Percentiles rank a stretch among this genome's conserved stretches.
These are phyloP conservation scores for Circaetus gallicus DNA, from an alignment of 2,113 vertebrate species.

Conservation along the genomic window DNA sequence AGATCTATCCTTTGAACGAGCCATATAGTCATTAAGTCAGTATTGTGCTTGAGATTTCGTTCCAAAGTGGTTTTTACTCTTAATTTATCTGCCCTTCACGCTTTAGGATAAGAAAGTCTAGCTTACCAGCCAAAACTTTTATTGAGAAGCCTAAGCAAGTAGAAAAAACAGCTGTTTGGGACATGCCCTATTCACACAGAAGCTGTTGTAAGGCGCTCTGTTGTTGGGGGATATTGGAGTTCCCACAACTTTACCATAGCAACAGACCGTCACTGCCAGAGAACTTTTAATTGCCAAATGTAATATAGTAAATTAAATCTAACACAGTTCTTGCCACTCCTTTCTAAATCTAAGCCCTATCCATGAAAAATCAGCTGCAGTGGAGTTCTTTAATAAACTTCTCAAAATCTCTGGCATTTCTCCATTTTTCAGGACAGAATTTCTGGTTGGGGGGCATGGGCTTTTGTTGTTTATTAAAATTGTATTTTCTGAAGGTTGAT, in stretches of 20 bases:
- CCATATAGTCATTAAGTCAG: neutral
- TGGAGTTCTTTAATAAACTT: neutral
- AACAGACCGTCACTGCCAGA: neutral
- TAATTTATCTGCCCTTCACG: neutral
- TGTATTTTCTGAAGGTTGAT: neutral
- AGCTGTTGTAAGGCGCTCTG: neutral
- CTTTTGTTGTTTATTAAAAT: neutral
- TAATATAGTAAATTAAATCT: neutral
- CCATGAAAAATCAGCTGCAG: neutral
- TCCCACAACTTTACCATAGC: neutral
- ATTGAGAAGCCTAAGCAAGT: neutral
- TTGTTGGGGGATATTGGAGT: neutral
- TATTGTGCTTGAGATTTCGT: neutral
- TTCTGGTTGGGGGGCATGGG: neutral
- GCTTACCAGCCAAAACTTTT: neutral
- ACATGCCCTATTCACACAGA: neutral
- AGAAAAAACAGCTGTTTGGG: neutral
- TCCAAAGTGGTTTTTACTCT: neutral
- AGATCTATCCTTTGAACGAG: neutral
- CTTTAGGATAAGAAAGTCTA: neutral
- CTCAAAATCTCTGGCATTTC: neutral
- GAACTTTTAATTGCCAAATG: neutral
- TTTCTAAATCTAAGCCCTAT: neutral
- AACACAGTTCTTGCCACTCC: neutral
- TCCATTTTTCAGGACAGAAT: neutral